phyloP scores from a whole-genome alignment of 2,113 vertebrate genomes.

The Pteruthius melanotis region DNA sequence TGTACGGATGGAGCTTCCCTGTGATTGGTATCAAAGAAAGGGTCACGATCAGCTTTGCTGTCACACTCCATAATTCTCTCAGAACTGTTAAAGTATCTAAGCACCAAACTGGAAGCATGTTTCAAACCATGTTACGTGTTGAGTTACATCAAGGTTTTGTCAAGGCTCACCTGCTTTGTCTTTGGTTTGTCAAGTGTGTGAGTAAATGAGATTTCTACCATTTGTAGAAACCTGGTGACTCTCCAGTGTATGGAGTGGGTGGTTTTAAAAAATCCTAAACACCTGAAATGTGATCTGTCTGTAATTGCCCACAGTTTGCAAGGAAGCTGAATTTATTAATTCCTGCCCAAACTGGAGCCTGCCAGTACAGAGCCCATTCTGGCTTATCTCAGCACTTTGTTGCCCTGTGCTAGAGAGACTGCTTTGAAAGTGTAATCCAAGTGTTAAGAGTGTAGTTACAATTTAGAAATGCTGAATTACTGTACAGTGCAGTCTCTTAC shows the following conservation, averaged over 20 bases:
- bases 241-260: background rate
- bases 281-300: background rate
- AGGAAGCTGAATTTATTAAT: background rate
- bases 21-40: background rate
- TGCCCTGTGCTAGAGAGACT: background rate
- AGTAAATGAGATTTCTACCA: background rate
- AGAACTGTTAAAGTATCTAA: background rate
- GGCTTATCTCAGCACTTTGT: background rate
- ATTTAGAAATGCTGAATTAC: background rate
- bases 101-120: background rate
- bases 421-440: background rate
- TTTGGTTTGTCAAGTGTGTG: background rate
- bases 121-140: background rate
- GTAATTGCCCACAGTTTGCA: background rate
- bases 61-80: background rate
- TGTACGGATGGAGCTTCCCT: background rate
- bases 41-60: background rate
- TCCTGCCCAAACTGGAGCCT: background rate
- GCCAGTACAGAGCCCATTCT: background rate
- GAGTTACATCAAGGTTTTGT: background rate
- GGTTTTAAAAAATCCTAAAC: background rate
- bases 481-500: background rate
- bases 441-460: background rate
- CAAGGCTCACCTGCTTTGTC: constrained; percentile 7
- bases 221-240: background rate